Conservation (phyloP, 1,140 invertebrate genomes). For the Drosophila ohnishii region DNA sequence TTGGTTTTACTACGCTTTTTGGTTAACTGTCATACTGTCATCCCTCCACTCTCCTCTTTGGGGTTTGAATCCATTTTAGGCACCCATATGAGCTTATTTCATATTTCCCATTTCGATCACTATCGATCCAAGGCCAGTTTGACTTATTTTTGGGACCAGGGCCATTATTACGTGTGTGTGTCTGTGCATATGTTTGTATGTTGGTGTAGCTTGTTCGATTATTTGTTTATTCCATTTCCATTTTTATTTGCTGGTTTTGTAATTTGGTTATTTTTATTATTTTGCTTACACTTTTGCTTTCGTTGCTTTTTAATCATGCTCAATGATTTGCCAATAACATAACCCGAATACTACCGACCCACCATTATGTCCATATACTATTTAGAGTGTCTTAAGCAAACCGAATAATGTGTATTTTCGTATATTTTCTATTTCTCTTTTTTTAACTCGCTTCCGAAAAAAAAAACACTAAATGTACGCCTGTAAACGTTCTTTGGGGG, state of each 20-base stretch:
- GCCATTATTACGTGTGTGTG: slow-evolving; percentile 24
- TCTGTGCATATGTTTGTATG: slow-evolving; percentile 21
- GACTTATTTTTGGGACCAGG: slow-evolving; percentile 35
- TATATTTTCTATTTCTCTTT: slow-evolving; percentile 82
- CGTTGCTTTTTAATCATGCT: slow-evolving; percentile 55
- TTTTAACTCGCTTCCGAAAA: slow-evolving; percentile 76
- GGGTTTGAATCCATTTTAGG: slow-evolving; percentile 1
- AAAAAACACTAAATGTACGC: slow-evolving; percentile 67
- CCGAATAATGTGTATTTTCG: slow-evolving; percentile 77
- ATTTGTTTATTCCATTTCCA: slow-evolving; percentile 38
- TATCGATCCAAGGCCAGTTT: slow-evolving; percentile 25
- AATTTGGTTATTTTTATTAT: slow-evolving; percentile 42
- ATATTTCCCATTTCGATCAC: slow-evolving; percentile 37
- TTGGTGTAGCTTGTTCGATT: slow-evolving; percentile 16
- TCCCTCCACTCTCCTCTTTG: slow-evolving; percentile 3
- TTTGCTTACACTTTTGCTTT: slow-evolving; percentile 30
- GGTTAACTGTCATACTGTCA: slow-evolving; percentile 26
- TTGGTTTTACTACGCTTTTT: slow-evolving; percentile 14
- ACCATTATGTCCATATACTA: slow-evolving; percentile 44
- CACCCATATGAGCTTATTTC: slow-evolving; percentile 28
- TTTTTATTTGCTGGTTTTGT: slow-evolving; percentile 51
- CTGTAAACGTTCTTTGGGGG: slow-evolving; percentile 76
- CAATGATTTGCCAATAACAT: slow-evolving; percentile 38
- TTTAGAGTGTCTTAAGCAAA: slow-evolving; percentile 65
- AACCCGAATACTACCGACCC: slow-evolving; percentile 52